Base-by-base conservation (phyloP, 2,113 vertebrate species). In the Benitochromis conjunctus region DNA sequence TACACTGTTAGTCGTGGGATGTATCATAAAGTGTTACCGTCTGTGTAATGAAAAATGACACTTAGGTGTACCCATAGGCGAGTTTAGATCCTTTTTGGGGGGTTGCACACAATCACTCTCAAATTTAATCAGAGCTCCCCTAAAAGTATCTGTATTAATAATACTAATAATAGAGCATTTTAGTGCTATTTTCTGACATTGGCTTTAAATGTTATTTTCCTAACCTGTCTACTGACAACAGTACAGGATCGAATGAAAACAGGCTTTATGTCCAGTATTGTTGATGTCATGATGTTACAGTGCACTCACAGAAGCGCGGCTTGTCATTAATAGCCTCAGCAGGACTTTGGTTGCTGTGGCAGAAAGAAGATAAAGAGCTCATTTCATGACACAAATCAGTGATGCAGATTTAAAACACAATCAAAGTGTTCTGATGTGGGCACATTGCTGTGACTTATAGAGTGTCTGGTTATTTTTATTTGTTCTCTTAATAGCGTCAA, bases 1-100 rank as follows among this genome's bases (percentile, higher is more conserved):
- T 0, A 64, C 6, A 3, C 38, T 0, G 3, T 69, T 24, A 24
- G 64, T 43, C 3, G 3, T 9, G 24, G 38, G 64, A 16, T 24
- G 64, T 43, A 24, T 43, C 36, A n/a, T 4, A 3, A 64, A 36
- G 31, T 62, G 58, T 62, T 34, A 18, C 29, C 3, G 0, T 36
- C 60, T 36, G 62, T 41, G n/a, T 69, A 24, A 69, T 66, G 36
- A 5, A 66, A 41, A 69, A 66, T 69, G 36, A 41, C 21, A 41
- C 62, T 41, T 69, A 43, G 29, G 16, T 62, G 9, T 62, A 62
- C 9, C 16, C 18, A 62, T 5, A 29, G 31, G 31, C 3, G 19
- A 10, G 60, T 64, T 64, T 64, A 36, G 60, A 36, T 18, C 1
- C 60, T 64, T 31, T 38, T 64, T n/a, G 10, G 36, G 1, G 34